Base-by-base conservation (phyloP, 2,888 invertebrate species). In the Spialia ferax region DNA sequence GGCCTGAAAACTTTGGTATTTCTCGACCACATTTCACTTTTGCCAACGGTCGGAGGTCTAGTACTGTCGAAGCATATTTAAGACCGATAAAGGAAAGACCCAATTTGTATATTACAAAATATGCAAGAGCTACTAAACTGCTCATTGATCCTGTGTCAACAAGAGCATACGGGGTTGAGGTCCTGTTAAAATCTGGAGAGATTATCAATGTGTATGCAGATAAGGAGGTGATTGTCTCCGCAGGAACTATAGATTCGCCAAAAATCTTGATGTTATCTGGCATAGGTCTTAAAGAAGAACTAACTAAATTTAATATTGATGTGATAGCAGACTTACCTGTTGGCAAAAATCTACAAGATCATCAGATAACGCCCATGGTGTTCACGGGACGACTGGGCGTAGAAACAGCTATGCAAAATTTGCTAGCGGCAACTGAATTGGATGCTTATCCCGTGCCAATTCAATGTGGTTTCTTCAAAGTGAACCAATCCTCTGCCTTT, bases 221-320 rank as follows among this genome's bases (percentile, higher is more conserved):
- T 8, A 79, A 77, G 61, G 93, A 92, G 79, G 81, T 92, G 0
- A 84, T 92, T 5, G 48, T 91, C 52, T 91, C 91, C 2, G 90
- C 89, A 22, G 91, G 91, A 6, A 62, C 80, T 32, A 84, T 91
- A 15, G 86, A 91, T 22, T 84, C 86, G 29, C 87, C 92, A 4
- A 89, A 91, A 74, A 77, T 91, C 52, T 74, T 92, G 60, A 83
- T 91, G 84, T 77, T 90, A 0, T 91, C 93, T 26, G 91, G 91
- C 0, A 79, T 92, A 63, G 91, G 92, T 0, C 91, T 90, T 0
- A 67, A 68, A 65, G 76, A 83, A 32, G 82, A 85, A 54, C 74
- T 92, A 29, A 63, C 71, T 7, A 83, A 77, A 69, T 73, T 83
- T 13, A 73, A 80, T 7, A 89, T 92, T 45, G 63, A 81, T 7